Evolutionary conservation across 2,797 vertebrate genomes (phyloP).

Genomic region (Eulemur rubriventer): DNA sequence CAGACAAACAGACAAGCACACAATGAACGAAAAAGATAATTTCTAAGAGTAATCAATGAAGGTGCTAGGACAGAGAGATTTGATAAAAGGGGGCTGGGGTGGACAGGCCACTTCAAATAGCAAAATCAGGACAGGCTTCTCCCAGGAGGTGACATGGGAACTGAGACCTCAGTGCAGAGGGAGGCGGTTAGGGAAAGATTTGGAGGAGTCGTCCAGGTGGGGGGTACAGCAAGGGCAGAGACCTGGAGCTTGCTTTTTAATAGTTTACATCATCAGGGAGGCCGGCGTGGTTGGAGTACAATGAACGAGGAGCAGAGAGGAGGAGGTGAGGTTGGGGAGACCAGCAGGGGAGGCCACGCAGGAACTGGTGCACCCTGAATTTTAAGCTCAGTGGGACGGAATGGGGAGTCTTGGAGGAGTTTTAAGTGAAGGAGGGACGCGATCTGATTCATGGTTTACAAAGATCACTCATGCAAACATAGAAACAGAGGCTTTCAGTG

Average conservation of each 20-base stretch:
- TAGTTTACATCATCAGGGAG: background rate
- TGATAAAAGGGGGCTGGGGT: background rate
- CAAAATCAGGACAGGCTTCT: background rate
- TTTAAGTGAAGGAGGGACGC: background rate
- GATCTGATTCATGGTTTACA: background rate
- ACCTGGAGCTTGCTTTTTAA: background rate
- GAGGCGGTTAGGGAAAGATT: background rate
- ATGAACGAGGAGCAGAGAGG: background rate
- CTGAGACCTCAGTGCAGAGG: background rate
- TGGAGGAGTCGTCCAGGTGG: background rate
- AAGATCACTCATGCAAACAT: background rate
- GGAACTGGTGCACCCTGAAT: background rate
- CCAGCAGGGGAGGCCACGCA: background rate
- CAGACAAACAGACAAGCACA: background rate
- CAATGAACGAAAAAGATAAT: background rate
- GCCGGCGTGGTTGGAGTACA: background rate
- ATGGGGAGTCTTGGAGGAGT: background rate
- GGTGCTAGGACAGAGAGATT: background rate
- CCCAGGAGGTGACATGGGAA: background rate
- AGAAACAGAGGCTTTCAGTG: background rate
- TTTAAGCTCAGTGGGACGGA: background rate
- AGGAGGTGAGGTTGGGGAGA: background rate
- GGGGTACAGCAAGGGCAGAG: background rate
- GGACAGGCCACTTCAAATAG: background rate
- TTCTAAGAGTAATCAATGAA: background rate